Evolutionary conservation across 2,888 invertebrate species (phyloP), one percentile per base, ranked within the genome.

Genomic region (Aporophyla nigra): DNA sequence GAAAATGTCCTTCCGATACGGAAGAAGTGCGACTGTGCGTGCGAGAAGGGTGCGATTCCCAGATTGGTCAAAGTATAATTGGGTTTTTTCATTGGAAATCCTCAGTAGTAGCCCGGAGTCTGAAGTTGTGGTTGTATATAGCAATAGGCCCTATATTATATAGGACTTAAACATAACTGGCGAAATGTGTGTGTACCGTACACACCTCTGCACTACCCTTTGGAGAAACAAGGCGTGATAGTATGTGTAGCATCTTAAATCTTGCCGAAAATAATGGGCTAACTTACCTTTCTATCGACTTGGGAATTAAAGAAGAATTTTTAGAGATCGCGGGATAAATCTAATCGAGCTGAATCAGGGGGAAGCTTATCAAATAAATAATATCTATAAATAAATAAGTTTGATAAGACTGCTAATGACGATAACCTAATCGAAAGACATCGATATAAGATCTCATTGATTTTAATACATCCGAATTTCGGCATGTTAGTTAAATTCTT

Each of bases 381-480:
- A 19, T 5, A 9, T 9, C 19, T 9, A 9, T 59, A 33, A 33
- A 9, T 27, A 16, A 33, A 76, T 10, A 27, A 12, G 27, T 14
- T 33, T 9, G 63, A 78, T 78, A 71, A 65, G 27, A 4, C 19
- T 27, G 19, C 10, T 56, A 24, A 67, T 51, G 9, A 73, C 16
- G 51, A 63, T 68, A 14, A 58, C 14, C 9, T 24, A n/a, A 77
- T 71, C 71, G 24, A 33, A 53, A 56, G 4, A 33, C 3, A 75
- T 46, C 33, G 10, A 66, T 76, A 49, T 40, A 33, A 59, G 65
- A 78, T 78, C 21, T 16, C 53, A 71, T 61, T 21, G 61, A 62
- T 63, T n/a, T 33, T 0, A 46, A 62, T 63, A 62, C 21, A 67
- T 53, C 43, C 33, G n/a, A n/a, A n/a, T 63, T 74, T 51, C 46